These are phyloP conservation scores for Ornithoptera alexandrae DNA, from an alignment of 2,888 invertebrate species.

Conservation along the genomic window DNA sequence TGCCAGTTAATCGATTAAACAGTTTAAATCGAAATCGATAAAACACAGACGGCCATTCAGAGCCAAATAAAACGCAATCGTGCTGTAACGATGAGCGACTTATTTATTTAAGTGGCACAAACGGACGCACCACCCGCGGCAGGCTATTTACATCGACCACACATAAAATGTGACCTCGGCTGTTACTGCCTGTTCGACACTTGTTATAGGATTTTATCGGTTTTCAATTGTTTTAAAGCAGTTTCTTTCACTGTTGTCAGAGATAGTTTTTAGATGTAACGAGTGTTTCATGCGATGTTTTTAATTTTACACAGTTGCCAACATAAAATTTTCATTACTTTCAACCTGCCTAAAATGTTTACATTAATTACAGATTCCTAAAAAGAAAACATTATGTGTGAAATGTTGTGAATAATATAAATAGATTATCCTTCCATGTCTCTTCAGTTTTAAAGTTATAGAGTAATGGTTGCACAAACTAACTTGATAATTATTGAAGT, in stretches of 20 bases:
- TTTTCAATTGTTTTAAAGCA: constrained; percentile 41
- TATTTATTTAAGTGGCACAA: constrained; percentile 75
- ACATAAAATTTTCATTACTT: constrained; percentile 9
- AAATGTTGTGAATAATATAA: not conserved
- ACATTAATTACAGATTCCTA: not conserved
- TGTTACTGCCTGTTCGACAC: constrained; percentile 31
- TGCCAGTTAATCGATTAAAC: constrained; percentile 54
- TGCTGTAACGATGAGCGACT: constrained; percentile 52
- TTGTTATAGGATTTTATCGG: constrained; percentile 37
- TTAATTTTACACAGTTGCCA: constrained; percentile 36
- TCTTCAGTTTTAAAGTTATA: not conserved
- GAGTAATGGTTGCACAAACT: no score
- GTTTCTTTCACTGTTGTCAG: constrained; percentile 2
- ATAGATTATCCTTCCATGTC: not conserved
- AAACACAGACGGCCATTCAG: constrained; percentile 61
- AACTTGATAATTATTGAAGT: no score
- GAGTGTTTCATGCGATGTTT: constrained; percentile 15
- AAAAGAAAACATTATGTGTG: not conserved
- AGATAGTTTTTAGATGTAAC: constrained; percentile 8
- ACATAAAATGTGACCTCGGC: constrained; percentile 56
- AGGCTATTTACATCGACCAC: constrained; percentile 55
- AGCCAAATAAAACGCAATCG: constrained; percentile 67
- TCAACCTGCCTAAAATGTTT: constrained; percentile 5
- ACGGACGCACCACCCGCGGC: constrained; percentile 52
- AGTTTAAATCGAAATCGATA: constrained; percentile 55